Evolutionary conservation across 2,113 vertebrate genomes (phyloP), one percentile per base, ranked within the genome.

Genomic region (Triplophysa tibetana): DNA sequence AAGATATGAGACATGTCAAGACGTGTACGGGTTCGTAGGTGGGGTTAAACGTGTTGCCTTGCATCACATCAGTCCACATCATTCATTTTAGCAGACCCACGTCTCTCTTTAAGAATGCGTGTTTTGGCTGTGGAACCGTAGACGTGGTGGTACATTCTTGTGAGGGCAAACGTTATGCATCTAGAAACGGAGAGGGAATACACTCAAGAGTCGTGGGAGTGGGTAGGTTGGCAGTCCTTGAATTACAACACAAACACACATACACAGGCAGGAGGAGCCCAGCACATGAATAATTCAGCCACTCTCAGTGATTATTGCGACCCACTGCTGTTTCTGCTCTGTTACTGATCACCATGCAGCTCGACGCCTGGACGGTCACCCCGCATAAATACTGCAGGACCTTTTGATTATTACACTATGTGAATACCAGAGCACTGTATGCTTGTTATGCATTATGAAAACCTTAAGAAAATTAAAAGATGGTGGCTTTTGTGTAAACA

Each of bases 221-320:
- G 74, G 61, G 61, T 52, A 45, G 74, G 43, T 65, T 50, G 62
- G 73, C 23, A 64, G 58, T 76, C 77, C 43, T n/a, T 54, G 60
- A 26, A 56, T 78, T 33, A 33, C 60, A 60, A 41, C 33, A 67
- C 41, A 68, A 61, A 77, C 62, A 52, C 72, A 65, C 78, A 50
- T 17, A 62, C 21, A 43, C 70, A n/a, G 33, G 4, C 43, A 17
- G 23, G 77, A 45, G 60, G 58, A 75, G 41, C 14, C 58, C 74
- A 11, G 43, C 12, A 24, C 56, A 67, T 77, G 69, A 77, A 83
- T 80, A 80, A 81, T 83, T 81, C 21, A 77, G 77, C 64, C 81
- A 58, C 38, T 23, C 66, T 66, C 41, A 50, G 64, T 19, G 41
- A 54, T 75, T 50, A 60, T 74, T 65, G 65, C 50, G 62, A 26